phyloP scores from a whole-genome alignment of 2,888 invertebrate genomes.

The Agonopterix heracliana region DNA sequence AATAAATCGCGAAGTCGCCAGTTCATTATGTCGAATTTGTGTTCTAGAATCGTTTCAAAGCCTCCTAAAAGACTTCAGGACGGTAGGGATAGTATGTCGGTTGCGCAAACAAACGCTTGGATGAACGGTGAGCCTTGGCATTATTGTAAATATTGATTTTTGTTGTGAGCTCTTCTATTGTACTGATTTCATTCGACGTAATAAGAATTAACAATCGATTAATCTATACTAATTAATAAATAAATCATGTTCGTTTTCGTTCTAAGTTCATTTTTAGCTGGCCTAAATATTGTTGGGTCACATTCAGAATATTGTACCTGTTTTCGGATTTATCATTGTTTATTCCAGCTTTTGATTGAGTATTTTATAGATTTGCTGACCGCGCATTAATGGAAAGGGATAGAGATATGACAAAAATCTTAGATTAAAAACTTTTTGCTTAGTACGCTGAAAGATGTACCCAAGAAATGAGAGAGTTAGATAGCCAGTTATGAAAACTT shows the following conservation, averaged over 20 bases:
- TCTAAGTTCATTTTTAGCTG: conserved; percentile 1
- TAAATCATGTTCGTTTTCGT: conserved; percentile 1
- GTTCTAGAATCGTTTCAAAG: conserved; percentile 84
- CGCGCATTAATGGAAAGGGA: too few relatives aligned
- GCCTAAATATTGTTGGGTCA: conserved; percentile 7
- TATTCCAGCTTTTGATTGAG: too few relatives aligned
- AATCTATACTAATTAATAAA: conserved; percentile 6
- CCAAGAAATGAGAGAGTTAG: too few relatives aligned
- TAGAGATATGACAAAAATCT: too few relatives aligned
- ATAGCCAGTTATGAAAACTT: too few relatives aligned
- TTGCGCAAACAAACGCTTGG: conserved; percentile 90
- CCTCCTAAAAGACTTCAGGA: conserved; percentile 86
- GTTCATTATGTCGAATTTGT: conserved; percentile 82
- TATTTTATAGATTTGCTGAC: too few relatives aligned
- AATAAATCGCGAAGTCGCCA: conserved; percentile 25
- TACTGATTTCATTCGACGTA: conserved; percentile 15
- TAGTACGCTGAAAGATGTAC: too few relatives aligned
- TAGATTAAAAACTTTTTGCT: too few relatives aligned
- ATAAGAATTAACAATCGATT: conserved; percentile 14
- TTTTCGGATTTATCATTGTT: too few relatives aligned
- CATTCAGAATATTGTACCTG: too few relatives aligned
- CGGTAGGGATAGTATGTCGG: conserved; percentile 82
- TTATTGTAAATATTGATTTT: conserved; percentile 47
- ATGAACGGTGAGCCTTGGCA: conserved; percentile 83
- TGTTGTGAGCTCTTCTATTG: conserved; percentile 24